A percentile compares a stretch with the other conserved stretches of the same genome.
phyloP scores from a whole-genome alignment of 2,888 invertebrate genomes.

The Standfussiana lucernea region DNA sequence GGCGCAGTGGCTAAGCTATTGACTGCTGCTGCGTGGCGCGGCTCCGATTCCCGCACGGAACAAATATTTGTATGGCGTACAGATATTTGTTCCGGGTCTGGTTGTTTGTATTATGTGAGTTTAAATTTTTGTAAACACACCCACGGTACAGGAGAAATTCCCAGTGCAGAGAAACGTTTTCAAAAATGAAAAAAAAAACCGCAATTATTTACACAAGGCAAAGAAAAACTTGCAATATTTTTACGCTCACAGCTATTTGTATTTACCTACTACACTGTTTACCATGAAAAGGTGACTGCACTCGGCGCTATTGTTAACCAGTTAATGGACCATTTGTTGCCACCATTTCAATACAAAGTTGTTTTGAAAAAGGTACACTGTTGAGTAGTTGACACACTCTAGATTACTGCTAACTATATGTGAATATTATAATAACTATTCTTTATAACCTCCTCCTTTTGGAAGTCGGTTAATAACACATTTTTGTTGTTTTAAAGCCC shows the following conservation, averaged over 20 bases:
- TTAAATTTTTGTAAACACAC: neutral
- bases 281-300: constrained; percentile 27
- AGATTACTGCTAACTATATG: constrained; percentile 1
- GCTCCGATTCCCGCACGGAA: too few relatives aligned
- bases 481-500: too few relatives aligned
- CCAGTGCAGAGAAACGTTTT: too few relatives aligned
- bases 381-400: constrained; percentile 22
- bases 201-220: neutral
- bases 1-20: too few relatives aligned
- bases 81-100: too few relatives aligned
- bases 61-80: too few relatives aligned
- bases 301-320: constrained; percentile 38
- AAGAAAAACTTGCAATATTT: neutral
- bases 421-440: too few relatives aligned
- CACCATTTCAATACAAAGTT: constrained; percentile 29
- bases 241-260: neutral
- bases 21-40: too few relatives aligned
- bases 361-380: constrained; percentile 12
- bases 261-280: neutral
- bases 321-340: constrained; percentile 33
- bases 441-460: too few relatives aligned
- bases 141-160: neutral
- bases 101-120: too few relatives aligned
- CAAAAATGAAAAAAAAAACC: neutral
- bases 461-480: too few relatives aligned